Base-by-base conservation (phyloP, 2,888 invertebrate species). In the Diabrotica balteata region DNA sequence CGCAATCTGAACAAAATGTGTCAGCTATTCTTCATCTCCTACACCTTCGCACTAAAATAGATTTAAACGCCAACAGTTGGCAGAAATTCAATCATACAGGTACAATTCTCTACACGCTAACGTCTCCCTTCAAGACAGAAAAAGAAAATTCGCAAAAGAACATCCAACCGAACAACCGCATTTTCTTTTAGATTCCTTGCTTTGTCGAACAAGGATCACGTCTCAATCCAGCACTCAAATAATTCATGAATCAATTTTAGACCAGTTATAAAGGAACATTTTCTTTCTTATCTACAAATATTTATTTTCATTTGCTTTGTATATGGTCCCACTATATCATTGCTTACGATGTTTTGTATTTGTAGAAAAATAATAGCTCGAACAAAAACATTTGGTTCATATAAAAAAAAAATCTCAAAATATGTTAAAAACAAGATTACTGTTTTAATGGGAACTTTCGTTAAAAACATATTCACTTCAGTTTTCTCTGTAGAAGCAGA, bases 41-140 rank as follows among this genome's bases (percentile, higher is more conserved):
- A 50, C 42, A 22, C 46, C 42, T 45, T 52, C 17, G 32, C 51
- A 51, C 46, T 52, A 59, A 59, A 64, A 64, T 64, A 52, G 55
- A 59, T 59, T 64, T 46, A n/a, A 58, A 32, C 58, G 58, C 58
- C 59, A 64, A 64, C 64, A 57, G 63, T 63, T 64, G 64, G 58
- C 57, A 58, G 63, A 64, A 64, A 64, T 64, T 64, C 58, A 64
- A 64, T 64, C 64, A 64, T 58, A 64, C 42, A 64, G 58, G 63
- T 63, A 63, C 55, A 55, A 54, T 54, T 55, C 55, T 17, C 8
- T 52, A 59, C 64, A 64, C 63, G 63, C 63, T 53, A 64, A 58
- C 11, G 53, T 43, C 46, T 64, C 3, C 32, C n/a, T 55, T 45
- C 51, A 11, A 52, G 58, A 51, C 50, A 63, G 46, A 64, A 32